These are phyloP conservation scores for Nezara viridula DNA, from an alignment of 2,888 invertebrate genomes.

Conservation along the genomic window DNA sequence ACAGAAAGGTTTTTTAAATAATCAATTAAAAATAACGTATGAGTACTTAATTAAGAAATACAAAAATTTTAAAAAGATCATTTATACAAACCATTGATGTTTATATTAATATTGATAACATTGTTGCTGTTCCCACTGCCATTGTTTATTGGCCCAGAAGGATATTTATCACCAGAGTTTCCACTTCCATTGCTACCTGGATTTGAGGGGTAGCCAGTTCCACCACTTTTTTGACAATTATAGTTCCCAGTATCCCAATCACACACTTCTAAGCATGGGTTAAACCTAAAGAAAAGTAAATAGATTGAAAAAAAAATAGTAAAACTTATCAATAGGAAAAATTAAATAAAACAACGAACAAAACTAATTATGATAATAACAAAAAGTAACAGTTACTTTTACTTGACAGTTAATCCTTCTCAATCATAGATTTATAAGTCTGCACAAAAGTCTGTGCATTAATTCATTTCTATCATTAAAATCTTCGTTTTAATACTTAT, in stretches of 20 bases:
- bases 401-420: too few species aligned
- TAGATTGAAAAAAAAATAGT: not conserved
- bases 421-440: too few species aligned
- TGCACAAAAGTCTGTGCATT: too few species aligned
- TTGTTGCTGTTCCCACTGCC: not conserved
- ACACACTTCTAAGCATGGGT: constrained; percentile 54
- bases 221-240: not conserved
- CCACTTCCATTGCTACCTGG: not conserved
- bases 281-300: not conserved
- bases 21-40: too few species aligned
- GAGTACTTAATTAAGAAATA: too few species aligned
- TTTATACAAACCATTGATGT: not conserved
- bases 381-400: too few species aligned
- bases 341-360: not conserved
- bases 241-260: constrained; percentile 51
- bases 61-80: too few species aligned
- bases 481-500: too few species aligned
- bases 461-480: too few species aligned
- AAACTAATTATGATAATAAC: too few species aligned
- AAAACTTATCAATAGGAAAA: not conserved
- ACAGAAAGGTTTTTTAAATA: too few species aligned
- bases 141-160: not conserved
- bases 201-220: not conserved
- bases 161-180: not conserved
- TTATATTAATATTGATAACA: not conserved